Percentiles rank a stretch among this genome's conserved stretches.
Evolutionary conservation across 2,797 vertebrate genomes (phyloP).

Genomic region (Tragopan temminckii): DNA sequence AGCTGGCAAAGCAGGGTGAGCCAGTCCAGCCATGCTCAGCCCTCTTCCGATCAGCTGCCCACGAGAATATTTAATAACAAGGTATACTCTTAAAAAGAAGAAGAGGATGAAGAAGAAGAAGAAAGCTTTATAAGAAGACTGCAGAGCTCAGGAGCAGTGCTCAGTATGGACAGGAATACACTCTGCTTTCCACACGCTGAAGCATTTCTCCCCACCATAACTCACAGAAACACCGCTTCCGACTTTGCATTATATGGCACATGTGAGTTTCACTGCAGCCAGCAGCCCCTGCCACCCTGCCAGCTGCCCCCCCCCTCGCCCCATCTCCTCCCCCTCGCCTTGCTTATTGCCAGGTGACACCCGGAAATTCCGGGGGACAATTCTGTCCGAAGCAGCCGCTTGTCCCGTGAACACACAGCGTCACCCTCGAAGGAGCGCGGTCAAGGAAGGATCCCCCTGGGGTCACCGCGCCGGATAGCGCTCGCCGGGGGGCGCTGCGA

Average conservation of each 20-base stretch:
- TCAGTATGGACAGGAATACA: background rate
- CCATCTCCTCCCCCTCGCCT: background rate
- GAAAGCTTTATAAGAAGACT: background rate
- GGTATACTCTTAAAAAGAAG: background rate
- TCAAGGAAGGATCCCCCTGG: background rate
- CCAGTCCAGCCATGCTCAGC: background rate
- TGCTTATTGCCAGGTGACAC: background rate
- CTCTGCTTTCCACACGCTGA: background rate
- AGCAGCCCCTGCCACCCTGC: background rate
- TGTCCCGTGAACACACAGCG: background rate
- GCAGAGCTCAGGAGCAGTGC: background rate
- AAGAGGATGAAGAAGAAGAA: too few species aligned
- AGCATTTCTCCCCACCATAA: accelerated
- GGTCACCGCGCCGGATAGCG: background rate
- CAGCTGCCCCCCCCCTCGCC: background rate
- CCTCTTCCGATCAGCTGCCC: constrained; percentile 21
- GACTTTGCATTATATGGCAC: background rate
- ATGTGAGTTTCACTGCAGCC: background rate
- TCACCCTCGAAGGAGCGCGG: background rate
- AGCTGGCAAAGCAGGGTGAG: too few species aligned
- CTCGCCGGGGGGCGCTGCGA: constrained; percentile 57
- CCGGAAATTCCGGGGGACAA: too few species aligned
- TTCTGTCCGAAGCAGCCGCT: background rate
- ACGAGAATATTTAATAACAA: constrained; percentile 42
- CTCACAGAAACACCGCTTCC: background rate